phyloP scores from a whole-genome alignment of 2,888 invertebrate species.

The Drosophila fungiperda region DNA sequence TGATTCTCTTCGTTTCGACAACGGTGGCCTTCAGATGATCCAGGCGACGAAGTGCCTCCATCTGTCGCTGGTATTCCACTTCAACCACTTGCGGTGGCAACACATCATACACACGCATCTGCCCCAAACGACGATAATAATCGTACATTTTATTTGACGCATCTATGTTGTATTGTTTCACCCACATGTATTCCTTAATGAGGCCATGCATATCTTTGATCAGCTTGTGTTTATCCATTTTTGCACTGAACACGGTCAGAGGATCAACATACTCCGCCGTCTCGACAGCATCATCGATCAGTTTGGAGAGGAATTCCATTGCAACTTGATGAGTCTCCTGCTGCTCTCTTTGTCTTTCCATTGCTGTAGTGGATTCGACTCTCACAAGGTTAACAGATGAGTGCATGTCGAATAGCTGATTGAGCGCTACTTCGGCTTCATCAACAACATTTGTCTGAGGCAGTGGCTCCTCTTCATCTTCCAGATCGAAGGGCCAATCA shows the following conservation, averaged over 20 bases:
- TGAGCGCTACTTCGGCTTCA: constrained; percentile 9
- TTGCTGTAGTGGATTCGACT: neutral
- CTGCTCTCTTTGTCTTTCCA: neutral
- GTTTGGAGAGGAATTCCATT: constrained; percentile 6
- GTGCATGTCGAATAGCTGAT: constrained; percentile 9
- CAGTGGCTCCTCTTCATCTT: constrained; percentile 2
- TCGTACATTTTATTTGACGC: constrained; percentile 36
- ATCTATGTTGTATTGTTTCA: constrained; percentile 16
- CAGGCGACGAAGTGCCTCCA: constrained; percentile 3
- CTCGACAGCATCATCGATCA: constrained; percentile 32
- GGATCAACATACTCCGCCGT: constrained; percentile 39
- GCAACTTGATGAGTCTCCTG: constrained; percentile 22
- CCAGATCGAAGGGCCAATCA: constrained; percentile 45
- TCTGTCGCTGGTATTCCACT: constrained; percentile 22
- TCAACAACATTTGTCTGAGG: neutral
- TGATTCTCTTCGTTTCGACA: constrained; percentile 8
- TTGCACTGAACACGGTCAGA: neutral
- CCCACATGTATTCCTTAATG: fast-evolving
- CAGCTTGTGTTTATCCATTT: constrained; percentile 40
- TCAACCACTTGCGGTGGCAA: neutral
- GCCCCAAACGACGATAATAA: constrained; percentile 40
- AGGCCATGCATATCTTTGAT: neutral
- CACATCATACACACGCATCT: constrained; percentile 10
- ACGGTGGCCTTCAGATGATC: constrained; percentile 29
- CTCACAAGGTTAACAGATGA: fast-evolving